phyloP scores from a whole-genome alignment of 1,140 invertebrate genomes.

The Drosophila bipectinata region DNA sequence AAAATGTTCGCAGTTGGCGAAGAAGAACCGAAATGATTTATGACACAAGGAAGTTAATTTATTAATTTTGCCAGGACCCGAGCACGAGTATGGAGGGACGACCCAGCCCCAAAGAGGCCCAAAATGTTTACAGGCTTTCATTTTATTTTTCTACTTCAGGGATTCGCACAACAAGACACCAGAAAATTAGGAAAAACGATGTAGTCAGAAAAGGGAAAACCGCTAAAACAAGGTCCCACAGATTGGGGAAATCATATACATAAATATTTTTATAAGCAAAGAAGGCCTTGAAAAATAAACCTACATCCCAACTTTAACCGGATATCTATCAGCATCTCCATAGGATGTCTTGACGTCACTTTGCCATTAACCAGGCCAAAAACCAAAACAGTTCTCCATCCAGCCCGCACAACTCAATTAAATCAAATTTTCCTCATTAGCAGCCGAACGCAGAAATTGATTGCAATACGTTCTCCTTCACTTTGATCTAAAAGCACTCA shows the following conservation, averaged over 20 bases:
- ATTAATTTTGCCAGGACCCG: constrained; percentile 68
- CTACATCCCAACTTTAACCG: neutral
- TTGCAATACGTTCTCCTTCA: constrained; percentile 68
- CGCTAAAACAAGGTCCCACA: constrained; percentile 61
- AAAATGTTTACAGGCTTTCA: constrained; percentile 64
- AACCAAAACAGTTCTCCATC: constrained; percentile 8
- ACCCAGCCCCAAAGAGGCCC: constrained; percentile 18
- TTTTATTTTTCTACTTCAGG: constrained; percentile 38
- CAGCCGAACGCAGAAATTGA: constrained; percentile 65
- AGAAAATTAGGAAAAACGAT: constrained; percentile 37
- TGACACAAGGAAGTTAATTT: constrained; percentile 82
- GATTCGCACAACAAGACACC: constrained; percentile 17
- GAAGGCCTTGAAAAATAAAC: no score
- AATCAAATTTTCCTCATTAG: constrained; percentile 81
- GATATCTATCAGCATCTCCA: constrained; percentile 5
- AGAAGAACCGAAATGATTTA: constrained; percentile 77
- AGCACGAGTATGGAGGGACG: constrained; percentile 12
- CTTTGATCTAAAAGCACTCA: constrained; percentile 79
- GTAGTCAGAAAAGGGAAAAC: constrained; percentile 30
- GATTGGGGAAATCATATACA: constrained; percentile 31
- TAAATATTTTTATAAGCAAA: no score
- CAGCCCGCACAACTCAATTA: constrained; percentile 64
- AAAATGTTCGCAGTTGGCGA: constrained; percentile 78
- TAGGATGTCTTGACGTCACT: constrained; percentile 34
- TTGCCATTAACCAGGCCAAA: neutral